Base-by-base conservation (phyloP, 1,140 invertebrate genomes). In the Zaprionus africanus region DNA sequence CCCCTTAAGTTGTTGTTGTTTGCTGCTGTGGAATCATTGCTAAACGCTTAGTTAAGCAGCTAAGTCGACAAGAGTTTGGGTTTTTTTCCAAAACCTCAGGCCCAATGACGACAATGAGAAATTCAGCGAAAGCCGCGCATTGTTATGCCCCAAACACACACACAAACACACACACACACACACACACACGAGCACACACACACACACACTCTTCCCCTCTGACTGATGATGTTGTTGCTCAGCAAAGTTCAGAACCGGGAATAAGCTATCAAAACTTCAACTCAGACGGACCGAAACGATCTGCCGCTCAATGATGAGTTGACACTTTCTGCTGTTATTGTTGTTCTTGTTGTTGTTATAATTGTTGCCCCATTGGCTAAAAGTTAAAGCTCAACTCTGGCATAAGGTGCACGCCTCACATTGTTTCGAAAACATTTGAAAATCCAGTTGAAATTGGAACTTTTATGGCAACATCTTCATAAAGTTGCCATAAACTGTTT, bases 21-120 rank as follows among this genome's bases (percentile, higher is more conserved):
- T 24, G 41, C 41, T 62, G 43, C 41, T 34, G 51, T n/a, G 46
- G 49, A 61, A 17, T 56, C 54, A 54, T 57, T 56, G 64, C 57
- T 41, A 49, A 67, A 69, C n/a, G 28, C 26, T 46, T 46, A 56
- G 17, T 49, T 36, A 49, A 24, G 36, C 41, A 26, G 22, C 28
- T 67, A 41, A 43, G 34, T 36, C 36, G 31, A 26, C 34, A 31
- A 24, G 24, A 46, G 56, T 61, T 75, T 31, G 28, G 28, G 53
- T 59, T 71, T 71, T 71, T 65, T 65, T 28, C 60, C 67, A 43
- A 43, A 56, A 38, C 19, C 38, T 15, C 49, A 13, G 19, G 19
- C 56, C 43, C 43, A 62, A 31, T 76, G 73, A 76, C 68, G 68
- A 13, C 68, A 71, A 76, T 76, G 36, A 59, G 73, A 71, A 76